Evolutionary conservation across 2,888 invertebrate species (phyloP).

Genomic region (Cheilosia vernalis): DNA sequence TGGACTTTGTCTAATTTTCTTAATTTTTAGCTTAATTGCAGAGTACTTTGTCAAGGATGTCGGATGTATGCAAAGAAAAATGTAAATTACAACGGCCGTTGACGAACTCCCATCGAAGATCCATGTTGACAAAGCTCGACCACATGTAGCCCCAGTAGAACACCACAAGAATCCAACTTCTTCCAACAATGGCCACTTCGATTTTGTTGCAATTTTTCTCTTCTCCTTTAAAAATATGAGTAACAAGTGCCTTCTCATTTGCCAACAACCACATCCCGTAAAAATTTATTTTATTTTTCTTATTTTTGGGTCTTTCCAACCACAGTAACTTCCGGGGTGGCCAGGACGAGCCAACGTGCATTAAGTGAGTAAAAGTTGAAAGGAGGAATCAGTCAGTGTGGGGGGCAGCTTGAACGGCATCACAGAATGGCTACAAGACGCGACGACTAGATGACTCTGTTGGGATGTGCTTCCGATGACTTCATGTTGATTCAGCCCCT

Average conservation of each 20-base stretch:
- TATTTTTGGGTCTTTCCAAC: constrained; percentile 51
- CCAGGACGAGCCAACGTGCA: constrained; percentile 57
- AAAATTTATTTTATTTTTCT: constrained; percentile 29
- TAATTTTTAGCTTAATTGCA: neutral
- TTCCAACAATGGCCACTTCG: constrained; percentile 31
- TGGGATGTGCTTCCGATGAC: constrained; percentile 45
- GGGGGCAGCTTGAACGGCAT: constrained; percentile 6
- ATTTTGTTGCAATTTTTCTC: constrained; percentile 40
- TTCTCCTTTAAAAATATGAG: constrained; percentile 46
- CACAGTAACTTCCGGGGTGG: constrained; percentile 70
- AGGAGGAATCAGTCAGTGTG: constrained; percentile 43
- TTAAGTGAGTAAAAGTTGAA: constrained; percentile 50
- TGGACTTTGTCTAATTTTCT: neutral
- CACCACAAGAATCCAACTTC: constrained; percentile 47
- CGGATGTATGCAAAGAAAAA: neutral
- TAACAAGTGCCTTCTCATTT: constrained; percentile 56
- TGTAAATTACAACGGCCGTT: constrained; percentile 8
- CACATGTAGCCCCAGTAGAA: constrained; percentile 33
- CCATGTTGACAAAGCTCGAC: constrained; percentile 13
- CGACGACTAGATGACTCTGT: constrained; percentile 41
- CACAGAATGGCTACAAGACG: constrained; percentile 31
- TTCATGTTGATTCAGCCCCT: constrained; percentile 55
- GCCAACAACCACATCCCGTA: constrained; percentile 69
- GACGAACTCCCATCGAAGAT: constrained; percentile 37
- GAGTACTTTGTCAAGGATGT: neutral